phyloP scores from a whole-genome alignment of 2,888 invertebrate genomes.

The Elegia similella region DNA sequence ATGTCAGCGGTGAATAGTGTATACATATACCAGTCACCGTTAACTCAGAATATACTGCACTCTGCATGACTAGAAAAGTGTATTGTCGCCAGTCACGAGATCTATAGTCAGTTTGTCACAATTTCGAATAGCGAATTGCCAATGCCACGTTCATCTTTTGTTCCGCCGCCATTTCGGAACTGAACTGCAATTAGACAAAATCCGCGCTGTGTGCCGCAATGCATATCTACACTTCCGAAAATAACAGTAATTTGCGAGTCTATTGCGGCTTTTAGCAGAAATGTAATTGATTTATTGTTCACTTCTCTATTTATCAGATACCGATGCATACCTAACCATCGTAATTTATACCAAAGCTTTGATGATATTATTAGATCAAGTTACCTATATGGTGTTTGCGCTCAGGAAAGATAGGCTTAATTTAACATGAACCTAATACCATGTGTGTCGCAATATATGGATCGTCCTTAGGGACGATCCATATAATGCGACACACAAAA shows the following conservation, averaged over 20 bases:
- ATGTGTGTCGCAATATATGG: no score
- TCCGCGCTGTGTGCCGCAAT: slow-evolving; percentile 41
- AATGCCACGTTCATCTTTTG: slow-evolving; percentile 62
- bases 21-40: no score
- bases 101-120: no score
- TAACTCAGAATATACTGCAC: no score
- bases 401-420: background rate
- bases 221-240: slow-evolving; percentile 44
- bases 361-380: background rate
- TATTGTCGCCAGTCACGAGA: no score
- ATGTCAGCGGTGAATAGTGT: no score
- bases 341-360: background rate
- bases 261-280: slow-evolving; percentile 48
- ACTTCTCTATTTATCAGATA: no score
- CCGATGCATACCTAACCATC: no score
- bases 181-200: slow-evolving; percentile 64
- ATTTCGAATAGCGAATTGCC: slow-evolving; percentile 60
- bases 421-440: no score
- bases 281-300: slow-evolving; percentile 39
- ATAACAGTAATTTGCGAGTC: slow-evolving; percentile 52
- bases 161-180: slow-evolving; percentile 50
- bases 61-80: no score
- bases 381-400: background rate
- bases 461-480: no score
- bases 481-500: no score